These are phyloP conservation scores for Mergus octosetaceus DNA, from an alignment of 2,797 vertebrate species.

Conservation along the genomic window DNA sequence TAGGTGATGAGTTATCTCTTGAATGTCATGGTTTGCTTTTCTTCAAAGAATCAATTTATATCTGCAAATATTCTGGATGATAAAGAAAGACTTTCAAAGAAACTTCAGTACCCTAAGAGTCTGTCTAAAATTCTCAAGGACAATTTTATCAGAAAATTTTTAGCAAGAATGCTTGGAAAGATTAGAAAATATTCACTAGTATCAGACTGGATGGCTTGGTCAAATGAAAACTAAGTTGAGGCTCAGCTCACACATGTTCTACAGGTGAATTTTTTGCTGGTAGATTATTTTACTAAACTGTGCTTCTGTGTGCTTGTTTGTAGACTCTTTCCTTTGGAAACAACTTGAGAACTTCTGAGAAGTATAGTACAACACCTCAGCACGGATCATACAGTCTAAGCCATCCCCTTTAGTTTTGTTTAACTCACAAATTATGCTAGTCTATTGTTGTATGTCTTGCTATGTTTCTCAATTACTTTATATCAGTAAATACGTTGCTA, in stretches of 20 bases:
- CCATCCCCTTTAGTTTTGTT: not conserved
- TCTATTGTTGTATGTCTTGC: not conserved
- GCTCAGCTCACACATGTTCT: not conserved
- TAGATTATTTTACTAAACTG: not conserved
- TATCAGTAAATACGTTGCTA: not conserved
- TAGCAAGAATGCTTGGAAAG: not conserved
- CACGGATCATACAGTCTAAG: not conserved
- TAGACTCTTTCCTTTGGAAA: not conserved
- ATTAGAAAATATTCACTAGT: not conserved
- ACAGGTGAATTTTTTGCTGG: not conserved
- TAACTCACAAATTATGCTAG: not conserved
- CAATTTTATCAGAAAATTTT: not conserved
- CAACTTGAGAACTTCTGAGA: not conserved
- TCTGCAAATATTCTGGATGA: not conserved
- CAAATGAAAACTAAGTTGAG: not conserved
- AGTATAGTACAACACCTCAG: not conserved
- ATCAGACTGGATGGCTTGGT: not conserved
- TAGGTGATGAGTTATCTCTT: not conserved
- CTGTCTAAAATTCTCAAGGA: not conserved
- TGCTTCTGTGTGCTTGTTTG: not conserved
- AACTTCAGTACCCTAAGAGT: not conserved
- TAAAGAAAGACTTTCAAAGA: not conserved
- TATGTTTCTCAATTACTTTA: not conserved
- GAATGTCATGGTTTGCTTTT: not conserved
- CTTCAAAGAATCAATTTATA: not conserved